phyloP scores from a whole-genome alignment of 64 coral and sea anemone genomes.

The Dendrophyllia cribrosa region DNA sequence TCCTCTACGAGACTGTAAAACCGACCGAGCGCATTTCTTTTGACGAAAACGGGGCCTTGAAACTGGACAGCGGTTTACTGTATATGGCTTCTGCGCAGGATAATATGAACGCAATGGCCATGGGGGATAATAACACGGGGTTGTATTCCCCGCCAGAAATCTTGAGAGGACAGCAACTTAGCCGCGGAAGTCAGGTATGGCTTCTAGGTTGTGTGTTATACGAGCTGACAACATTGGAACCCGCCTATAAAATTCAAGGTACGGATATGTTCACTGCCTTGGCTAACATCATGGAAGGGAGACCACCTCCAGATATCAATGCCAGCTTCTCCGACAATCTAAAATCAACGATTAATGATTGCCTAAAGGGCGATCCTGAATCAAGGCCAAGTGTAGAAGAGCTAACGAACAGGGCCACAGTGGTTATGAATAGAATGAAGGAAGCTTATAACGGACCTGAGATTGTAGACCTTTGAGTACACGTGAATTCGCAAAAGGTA shows the following conservation, averaged over 20 bases:
- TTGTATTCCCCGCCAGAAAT: slow-evolving; percentile 79
- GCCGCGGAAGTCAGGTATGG: slow-evolving; percentile 74
- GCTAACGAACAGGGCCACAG: slow-evolving; percentile 46
- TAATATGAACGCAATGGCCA: slow-evolving; percentile 55
- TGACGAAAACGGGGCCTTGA: slow-evolving; percentile 75
- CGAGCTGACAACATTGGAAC: slow-evolving; percentile 79
- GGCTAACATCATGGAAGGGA: slow-evolving; percentile 92
- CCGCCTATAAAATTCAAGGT: slow-evolving; percentile 75
- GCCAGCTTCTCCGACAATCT: slow-evolving; percentile 64
- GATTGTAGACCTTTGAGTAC: slow-evolving; percentile 68
- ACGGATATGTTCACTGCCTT: slow-evolving; percentile 89
- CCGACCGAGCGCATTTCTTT: slow-evolving; percentile 70
- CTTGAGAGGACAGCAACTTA: slow-evolving; percentile 76
- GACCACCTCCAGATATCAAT: slow-evolving; percentile 44
- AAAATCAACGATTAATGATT: slow-evolving; percentile 68
- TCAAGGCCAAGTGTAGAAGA: slow-evolving; percentile 78
- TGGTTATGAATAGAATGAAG: slow-evolving; percentile 54
- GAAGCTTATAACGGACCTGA: slow-evolving; percentile 71
- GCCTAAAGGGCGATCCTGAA: slow-evolving; percentile 68
- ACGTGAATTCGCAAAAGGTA: not conserved
- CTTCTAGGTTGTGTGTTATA: slow-evolving; percentile 83
- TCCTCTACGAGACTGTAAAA: slow-evolving; percentile 63
- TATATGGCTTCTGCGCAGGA: slow-evolving; percentile 60
- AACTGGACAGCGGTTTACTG: slow-evolving; percentile 88
- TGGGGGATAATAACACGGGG: slow-evolving; percentile 70